A percentile compares a stretch with the other conserved stretches of the same genome.
phyloP scores from a whole-genome alignment of 1,140 invertebrate genomes.

The Medauroidea extradentata region DNA sequence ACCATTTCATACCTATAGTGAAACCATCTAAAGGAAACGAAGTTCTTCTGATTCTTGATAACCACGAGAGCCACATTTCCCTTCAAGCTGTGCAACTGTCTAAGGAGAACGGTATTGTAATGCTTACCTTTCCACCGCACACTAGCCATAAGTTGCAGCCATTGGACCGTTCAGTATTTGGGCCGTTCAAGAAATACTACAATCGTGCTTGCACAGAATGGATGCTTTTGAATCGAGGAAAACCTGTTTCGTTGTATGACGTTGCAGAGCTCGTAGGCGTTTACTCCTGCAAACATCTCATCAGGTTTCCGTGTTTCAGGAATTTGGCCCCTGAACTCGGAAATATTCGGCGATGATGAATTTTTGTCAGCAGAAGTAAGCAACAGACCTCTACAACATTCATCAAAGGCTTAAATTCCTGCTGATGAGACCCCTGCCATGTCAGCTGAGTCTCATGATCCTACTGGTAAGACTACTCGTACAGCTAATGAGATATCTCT shows the following conservation, averaged over 20 bases:
- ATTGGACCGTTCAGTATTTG: constrained; percentile 37
- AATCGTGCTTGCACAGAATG: constrained; percentile 43
- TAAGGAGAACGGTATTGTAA: constrained; percentile 31
- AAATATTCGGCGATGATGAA: constrained; percentile 37
- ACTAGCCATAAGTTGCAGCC: constrained; percentile 42
- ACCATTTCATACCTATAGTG: constrained; percentile 28
- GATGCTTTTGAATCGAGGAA: constrained; percentile 31
- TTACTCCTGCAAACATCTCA: constrained; percentile 33
- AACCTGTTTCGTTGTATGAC: constrained; percentile 31
- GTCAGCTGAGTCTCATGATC: no score
- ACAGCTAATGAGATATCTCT: not conserved
- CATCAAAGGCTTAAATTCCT: not conserved
- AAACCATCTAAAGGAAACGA: constrained; percentile 27
- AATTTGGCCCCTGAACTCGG: constrained; percentile 34
- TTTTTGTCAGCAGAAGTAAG: constrained; percentile 36
- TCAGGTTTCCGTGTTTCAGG: constrained; percentile 31
- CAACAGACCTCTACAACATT: constrained; percentile 27
- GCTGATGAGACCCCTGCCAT: not conserved
- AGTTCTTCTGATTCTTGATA: constrained; percentile 40
- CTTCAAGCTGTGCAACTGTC: constrained; percentile 27
- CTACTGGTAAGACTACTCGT: not conserved
- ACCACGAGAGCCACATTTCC: constrained; percentile 37
- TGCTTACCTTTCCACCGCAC: constrained; percentile 34
- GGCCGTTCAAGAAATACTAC: constrained; percentile 38
- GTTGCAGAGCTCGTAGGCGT: constrained; percentile 26